Base-by-base conservation (phyloP, 2,797 vertebrate species). In the Coregonus ussuriensis region DNA sequence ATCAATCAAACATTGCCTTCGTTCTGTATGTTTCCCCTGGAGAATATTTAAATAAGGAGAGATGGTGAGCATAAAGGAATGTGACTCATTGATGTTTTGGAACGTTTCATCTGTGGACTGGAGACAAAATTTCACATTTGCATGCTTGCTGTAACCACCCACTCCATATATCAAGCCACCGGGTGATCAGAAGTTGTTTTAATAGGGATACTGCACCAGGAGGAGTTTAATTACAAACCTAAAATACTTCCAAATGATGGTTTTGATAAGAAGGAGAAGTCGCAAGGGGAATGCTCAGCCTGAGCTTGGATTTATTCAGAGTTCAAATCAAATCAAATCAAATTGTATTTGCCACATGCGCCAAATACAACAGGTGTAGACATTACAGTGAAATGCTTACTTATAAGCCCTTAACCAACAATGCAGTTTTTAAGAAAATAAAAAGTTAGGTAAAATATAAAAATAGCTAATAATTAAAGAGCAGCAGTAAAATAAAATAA, bases 171-270 rank as follows among this genome's bases (percentile, higher is more conserved):
- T 83, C 79, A 86, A 81, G 84, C 84, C 78, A 88, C 80, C 14
- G 86, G 83, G 76, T 87, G 89, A 92, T 93, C 90, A 91, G 86
- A 91, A 84, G 91, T 88, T 21, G 76, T 88, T 88, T 89, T 93
- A 91, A 93, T 87, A 84, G 77, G 86, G 77, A 91, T 87, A 85
- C 35, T 14, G 74, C 86, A 87, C 83, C 77, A 83, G 80, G 86
- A 80, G 47, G 15, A 91, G 85, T 90, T 92, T 92, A 91, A 93
- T 93, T 92, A 89, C 87, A 80, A 82, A 81, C 82, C 86, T 86
- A 89, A 93, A 92, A 91, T 88, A 59, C 81, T 89, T 90, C 89
- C 68, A 89, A 89, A 90, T 89, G 62, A 87, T 89, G 85, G 88
- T 87, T 85, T 83, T 80, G 77, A 83, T 82, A 37, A 35, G 66